These are phyloP conservation scores for Mus musculus DNA, from an alignment of 2,113 vertebrate genomes.

Conservation along the genomic window DNA sequence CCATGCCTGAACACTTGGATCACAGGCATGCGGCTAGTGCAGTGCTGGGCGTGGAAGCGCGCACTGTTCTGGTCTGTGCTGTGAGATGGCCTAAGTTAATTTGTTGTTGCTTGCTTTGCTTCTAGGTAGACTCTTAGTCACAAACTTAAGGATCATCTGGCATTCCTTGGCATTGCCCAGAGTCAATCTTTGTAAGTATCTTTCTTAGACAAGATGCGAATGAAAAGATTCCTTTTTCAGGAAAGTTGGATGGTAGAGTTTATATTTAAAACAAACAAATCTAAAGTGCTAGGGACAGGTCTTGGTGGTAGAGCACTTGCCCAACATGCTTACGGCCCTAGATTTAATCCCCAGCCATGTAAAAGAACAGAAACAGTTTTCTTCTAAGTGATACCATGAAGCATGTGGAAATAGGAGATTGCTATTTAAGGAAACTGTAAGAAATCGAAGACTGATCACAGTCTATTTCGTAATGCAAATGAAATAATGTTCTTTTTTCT, in stretches of 20 bases:
- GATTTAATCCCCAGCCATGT: background rate
- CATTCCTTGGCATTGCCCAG: slow-evolving; percentile 95
- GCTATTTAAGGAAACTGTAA: slow-evolving; percentile 1
- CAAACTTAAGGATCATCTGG: slow-evolving; percentile 98
- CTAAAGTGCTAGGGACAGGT: too few relatives aligned
- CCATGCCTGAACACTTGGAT: background rate
- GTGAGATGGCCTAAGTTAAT: slow-evolving; percentile 54
- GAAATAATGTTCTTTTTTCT: background rate
- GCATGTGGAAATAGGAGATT: slow-evolving; percentile 31
- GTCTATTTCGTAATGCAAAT: slow-evolving; percentile 23
- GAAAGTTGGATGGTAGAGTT: slow-evolving; percentile 42
- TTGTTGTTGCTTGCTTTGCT: slow-evolving; percentile 62
- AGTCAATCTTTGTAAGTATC: slow-evolving; percentile 94
- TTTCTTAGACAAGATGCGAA: slow-evolving; percentile 28
- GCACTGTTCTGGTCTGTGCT: background rate
- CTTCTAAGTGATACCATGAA: background rate
- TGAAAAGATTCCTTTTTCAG: background rate
- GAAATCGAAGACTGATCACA: slow-evolving; percentile 23
- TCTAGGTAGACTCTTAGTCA: slow-evolving; percentile 93
- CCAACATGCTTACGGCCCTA: too few relatives aligned
- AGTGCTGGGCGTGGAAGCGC: background rate
- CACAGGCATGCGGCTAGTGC: background rate
- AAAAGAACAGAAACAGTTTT: background rate
- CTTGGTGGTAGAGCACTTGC: background rate
- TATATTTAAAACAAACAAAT: background rate